Evolutionary conservation across 1,140 invertebrate species (phyloP), one percentile per base, ranked within the genome.

Genomic region (Ericerus pela): DNA sequence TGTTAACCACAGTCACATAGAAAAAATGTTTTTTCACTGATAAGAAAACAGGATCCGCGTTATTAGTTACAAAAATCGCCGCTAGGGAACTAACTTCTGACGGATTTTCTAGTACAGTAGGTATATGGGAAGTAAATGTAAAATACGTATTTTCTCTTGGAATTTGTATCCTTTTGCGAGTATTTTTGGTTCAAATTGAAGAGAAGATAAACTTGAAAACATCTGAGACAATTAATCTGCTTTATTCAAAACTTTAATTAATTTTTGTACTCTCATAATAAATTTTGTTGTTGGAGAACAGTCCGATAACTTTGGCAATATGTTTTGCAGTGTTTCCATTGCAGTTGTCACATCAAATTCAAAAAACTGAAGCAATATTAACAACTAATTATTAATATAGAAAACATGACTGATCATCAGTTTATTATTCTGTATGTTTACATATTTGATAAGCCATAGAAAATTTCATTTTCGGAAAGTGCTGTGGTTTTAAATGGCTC

Each of bases 371-470:
- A 20, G 24, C 18, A 20, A 12, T 41, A 41, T 41, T 14, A 18
- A 41, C 18, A 20, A 20, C 18, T 14, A 20, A 41, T 41, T 41
- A 20, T 20, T 41, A 41, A 20, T 14, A 20, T 3, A 10, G 2
- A 20, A 41, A n/a, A 20, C 10, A 20, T 20, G 18, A n/a, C 8
- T 41, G 11, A 20, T 41, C 18, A 20, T 41, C 11, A 20, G 24
- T 18, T 10, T 41, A 41, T 41, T 10, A 20, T 41, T 41, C 20
- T 54, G 55, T n/a, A 51, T 54, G 10, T 16, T 30, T 30, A 38
- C 3, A 18, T 59, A 57, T 52, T 33, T 59, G 24, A 24, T 54
- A 43, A n/a, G 58, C 58, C n/a, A 59, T 16, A 14, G 47, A 5
- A 0, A 59, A 54, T 26, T 43, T 56, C 58, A 41, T 41, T 41